Base-by-base conservation (phyloP, 2,797 vertebrate species). In the Gobionotothen gibberifrons region DNA sequence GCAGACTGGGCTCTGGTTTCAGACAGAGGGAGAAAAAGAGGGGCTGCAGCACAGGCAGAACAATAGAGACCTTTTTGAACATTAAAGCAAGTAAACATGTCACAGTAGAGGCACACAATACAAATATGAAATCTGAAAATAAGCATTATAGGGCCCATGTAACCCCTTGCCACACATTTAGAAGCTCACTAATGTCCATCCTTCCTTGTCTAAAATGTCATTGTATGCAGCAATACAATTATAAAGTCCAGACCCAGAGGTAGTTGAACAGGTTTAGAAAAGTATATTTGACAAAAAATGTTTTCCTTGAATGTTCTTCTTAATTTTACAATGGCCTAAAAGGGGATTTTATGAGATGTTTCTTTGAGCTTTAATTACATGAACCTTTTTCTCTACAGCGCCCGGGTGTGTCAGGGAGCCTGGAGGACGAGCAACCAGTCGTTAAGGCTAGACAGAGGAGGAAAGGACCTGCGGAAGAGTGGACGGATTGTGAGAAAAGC, bases 401-500 rank as follows among this genome's bases (percentile, higher is more conserved):
- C 66, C 4, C 84, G 66, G 69, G 82, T 89, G 55, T 91, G 88
- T 77, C 92, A 85, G 39, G 87, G 85, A 16, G 61, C 90, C 1
- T 92, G 92, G 66, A 85, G 90, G 42, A 78, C 90, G 36, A 93
- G 90, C 82, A 87, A 90, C 64, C 93, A 88, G 75, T 81, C 93
- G 0, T 58, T 82, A 47, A 90, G 93, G 73, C 78, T 83, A 12
- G 90, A 92, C 61, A 69, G 79, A 78, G 79, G 93, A 29, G 36
- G 62, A 43, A 80, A 92, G 46, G 95, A 96, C 82, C 94, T 91
- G 90, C 93, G 95, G 88, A 97, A 97, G 86, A 86, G 92, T 0
- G 90, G 95, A 0, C 92, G 96, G 52, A 96, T 97, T 29, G 91
- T 97, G 58, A 94, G 97, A 44, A 98, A 98, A 85, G 96, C 94